phyloP scores from a whole-genome alignment of 92 coral and sea anemone species.

The Epizoanthus illoricatus region DNA sequence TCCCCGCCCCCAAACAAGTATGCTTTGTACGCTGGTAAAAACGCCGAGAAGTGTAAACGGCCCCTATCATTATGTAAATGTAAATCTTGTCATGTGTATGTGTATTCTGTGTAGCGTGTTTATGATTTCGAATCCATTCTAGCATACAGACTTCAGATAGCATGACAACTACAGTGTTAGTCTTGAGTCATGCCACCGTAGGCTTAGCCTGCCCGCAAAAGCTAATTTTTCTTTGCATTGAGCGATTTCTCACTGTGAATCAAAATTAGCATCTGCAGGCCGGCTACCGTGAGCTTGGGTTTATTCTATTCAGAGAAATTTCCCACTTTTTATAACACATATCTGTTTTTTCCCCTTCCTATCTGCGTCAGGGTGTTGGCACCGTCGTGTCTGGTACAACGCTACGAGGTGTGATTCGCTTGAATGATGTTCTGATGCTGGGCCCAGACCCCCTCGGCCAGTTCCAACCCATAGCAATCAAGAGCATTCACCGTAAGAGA shows the following conservation, averaged over 20 bases:
- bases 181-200: no score
- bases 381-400: constrained; percentile 99
- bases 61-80: no score
- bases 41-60: no score
- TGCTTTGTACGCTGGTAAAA: no score
- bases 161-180: no score
- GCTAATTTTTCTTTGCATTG: no score
- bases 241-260: no score
- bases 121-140: background rate
- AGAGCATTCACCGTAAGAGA: constrained; percentile 95
- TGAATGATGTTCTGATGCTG: constrained; percentile 83
- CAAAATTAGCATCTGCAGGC: no score
- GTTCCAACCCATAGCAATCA: constrained; percentile 88
- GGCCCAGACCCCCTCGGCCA: constrained; percentile 99
- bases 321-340: no score
- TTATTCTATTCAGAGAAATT: background rate
- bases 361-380: constrained; percentile 89
- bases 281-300: background rate
- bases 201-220: no score
- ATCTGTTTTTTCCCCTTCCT: background rate
- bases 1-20: no score
- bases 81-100: no score
- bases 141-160: background rate
- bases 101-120: background rate
- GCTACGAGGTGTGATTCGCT: constrained; percentile 85